Percentiles rank a stretch among this genome's conserved stretches.
phyloP scores from a whole-genome alignment of 2,113 vertebrate species.

The Paedocypris sp. region DNA sequence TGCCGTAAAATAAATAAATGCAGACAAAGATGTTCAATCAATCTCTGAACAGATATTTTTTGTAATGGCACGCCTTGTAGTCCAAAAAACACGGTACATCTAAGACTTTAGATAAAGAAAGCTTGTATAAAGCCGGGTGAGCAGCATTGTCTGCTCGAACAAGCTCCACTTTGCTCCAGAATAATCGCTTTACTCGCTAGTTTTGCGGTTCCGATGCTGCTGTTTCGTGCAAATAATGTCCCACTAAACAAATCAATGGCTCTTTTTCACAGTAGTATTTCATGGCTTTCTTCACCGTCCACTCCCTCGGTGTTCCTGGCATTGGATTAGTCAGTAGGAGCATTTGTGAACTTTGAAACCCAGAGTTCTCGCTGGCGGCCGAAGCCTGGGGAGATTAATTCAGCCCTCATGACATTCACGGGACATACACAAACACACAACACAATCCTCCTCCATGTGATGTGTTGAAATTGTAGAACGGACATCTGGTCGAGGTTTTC shows the following conservation, averaged over 20 bases:
- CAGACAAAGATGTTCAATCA: no score
- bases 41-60: no score
- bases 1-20: no score
- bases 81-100: no score
- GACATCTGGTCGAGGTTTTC: neutral
- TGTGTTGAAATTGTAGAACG: neutral
- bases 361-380: neutral
- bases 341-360: neutral
- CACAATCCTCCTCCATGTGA: neutral
- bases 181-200: neutral
- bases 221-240: neutral
- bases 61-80: no score
- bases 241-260: neutral
- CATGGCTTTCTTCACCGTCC: neutral
- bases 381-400: neutral
- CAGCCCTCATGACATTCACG: neutral
- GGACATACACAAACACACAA: neutral
- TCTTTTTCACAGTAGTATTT: neutral
- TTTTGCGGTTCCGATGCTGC: neutral
- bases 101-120: no score
- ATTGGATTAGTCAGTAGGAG: neutral
- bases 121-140: no score
- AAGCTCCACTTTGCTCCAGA: neutral
- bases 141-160: neutral
- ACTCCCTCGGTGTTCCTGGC: constrained; percentile 3